Percentiles rank a stretch among this genome's conserved stretches.
Conservation (phyloP, 2,113 vertebrate genomes). For the Lepisosteus osseus region DNA sequence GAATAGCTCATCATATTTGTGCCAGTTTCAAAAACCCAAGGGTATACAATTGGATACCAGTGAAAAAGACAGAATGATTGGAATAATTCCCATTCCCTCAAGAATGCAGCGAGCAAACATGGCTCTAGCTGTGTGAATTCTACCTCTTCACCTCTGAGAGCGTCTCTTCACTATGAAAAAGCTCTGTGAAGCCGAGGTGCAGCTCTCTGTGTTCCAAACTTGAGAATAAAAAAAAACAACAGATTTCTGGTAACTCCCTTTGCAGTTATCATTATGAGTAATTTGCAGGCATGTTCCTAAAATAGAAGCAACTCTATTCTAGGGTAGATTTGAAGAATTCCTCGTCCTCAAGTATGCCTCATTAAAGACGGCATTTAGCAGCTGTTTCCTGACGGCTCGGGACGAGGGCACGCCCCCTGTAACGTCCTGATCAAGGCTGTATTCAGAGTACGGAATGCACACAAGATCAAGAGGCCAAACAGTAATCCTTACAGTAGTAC, state of each 20-base stretch:
- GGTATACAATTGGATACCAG: not conserved
- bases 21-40: not conserved
- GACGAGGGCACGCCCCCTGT: slow-evolving; percentile 33
- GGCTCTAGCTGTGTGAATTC: too few relatives aligned
- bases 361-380: slow-evolving; percentile 29
- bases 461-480: too few relatives aligned
- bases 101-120: not conserved
- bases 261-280: slow-evolving; percentile 49
- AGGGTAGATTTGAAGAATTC: slow-evolving; percentile 35
- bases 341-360: slow-evolving; percentile 22
- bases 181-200: slow-evolving; percentile 9
- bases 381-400: slow-evolving; percentile 41
- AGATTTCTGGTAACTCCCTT: slow-evolving; percentile 46
- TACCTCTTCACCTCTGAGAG: not conserved
- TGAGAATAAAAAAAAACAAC: slow-evolving; percentile 35
- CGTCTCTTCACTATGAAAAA: not conserved
- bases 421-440: slow-evolving; percentile 12
- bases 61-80: slow-evolving; percentile 23
- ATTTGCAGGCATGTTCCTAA: slow-evolving; percentile 43
- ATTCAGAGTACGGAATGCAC: too few relatives aligned
- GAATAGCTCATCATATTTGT: slow-evolving; percentile 3
- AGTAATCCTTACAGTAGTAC: too few relatives aligned
- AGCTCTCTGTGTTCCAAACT: slow-evolving; percentile 36
- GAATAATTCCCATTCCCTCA: slow-evolving; percentile 34
- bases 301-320: slow-evolving; percentile 42